These are phyloP conservation scores for Tinea pellionella DNA, from an alignment of 2,888 invertebrate species.

Conservation along the genomic window DNA sequence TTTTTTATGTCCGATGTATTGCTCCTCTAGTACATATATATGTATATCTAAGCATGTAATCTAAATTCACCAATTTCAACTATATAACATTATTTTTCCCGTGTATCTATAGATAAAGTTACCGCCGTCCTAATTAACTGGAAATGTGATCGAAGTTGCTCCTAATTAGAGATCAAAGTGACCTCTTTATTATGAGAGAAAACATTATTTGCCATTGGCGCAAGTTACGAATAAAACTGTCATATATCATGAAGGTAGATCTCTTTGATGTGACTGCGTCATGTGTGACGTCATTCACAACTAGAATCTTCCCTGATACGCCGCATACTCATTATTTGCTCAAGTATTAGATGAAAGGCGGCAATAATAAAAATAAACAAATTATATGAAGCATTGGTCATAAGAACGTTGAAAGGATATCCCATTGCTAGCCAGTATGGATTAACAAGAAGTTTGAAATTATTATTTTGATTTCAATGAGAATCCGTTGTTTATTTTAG, in stretches of 20 bases:
- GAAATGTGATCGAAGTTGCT: background rate
- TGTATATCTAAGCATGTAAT: too few relatives aligned
- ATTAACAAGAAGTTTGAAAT: background rate
- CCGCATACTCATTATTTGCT: constrained; percentile 64
- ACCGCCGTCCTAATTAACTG: background rate
- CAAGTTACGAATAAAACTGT: constrained; percentile 61
- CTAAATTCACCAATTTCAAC: too few relatives aligned
- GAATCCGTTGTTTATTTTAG: background rate
- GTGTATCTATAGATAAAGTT: background rate
- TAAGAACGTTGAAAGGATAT: constrained; percentile 44
- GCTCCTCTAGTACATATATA: too few relatives aligned
- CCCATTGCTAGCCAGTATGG: background rate
- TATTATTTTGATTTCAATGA: background rate
- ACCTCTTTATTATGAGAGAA: constrained; percentile 45
- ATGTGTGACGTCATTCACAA: constrained; percentile 50
- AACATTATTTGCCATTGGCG: constrained; percentile 51
- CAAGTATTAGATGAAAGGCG: constrained; percentile 66
- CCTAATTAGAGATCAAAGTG: background rate
- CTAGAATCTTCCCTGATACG: constrained; percentile 38
- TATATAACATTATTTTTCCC: too few relatives aligned
- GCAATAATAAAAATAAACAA: constrained; percentile 63
- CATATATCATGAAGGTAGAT: constrained; percentile 52
- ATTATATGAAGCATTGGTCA: constrained; percentile 47
- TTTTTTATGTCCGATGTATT: too few relatives aligned
- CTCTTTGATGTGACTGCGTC: constrained; percentile 63